Percentiles rank a stretch among this genome's conserved stretches.
Evolutionary conservation across 1,140 invertebrate genomes (phyloP).

Genomic region (Drosophila pandora): DNA sequence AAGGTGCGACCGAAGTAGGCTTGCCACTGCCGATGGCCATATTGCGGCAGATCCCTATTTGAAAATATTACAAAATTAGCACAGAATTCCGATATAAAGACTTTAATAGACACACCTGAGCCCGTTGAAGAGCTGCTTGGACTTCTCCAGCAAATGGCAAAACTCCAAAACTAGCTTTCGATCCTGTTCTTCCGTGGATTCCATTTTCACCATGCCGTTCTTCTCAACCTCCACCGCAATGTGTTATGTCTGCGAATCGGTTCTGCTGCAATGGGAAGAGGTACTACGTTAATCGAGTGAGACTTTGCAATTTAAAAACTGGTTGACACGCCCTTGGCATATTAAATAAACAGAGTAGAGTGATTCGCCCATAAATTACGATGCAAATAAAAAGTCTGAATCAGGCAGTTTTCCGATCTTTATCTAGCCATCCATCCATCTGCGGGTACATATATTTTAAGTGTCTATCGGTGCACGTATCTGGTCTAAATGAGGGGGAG

Average conservation of each 20-base stretch:
- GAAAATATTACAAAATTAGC: conserved; percentile 1
- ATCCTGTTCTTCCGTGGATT: conserved; percentile 93
- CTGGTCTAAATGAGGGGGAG: conserved; percentile 5
- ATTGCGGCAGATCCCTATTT: conserved; percentile 97
- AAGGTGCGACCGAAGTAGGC: conserved; percentile 98
- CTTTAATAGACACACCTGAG: conserved; percentile 87
- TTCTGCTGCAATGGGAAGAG: conserved; percentile 45
- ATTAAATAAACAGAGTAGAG: background rate
- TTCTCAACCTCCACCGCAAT: conserved; percentile 74
- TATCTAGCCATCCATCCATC: conserved; percentile 31
- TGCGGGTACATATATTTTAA: conserved; percentile 13
- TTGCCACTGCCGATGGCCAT: conserved; percentile 99
- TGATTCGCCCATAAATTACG: conserved; percentile 14
- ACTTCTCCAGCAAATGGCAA: conserved; percentile 98
- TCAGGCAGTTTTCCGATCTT: conserved; percentile 21
- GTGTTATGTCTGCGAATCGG: conserved; percentile 75
- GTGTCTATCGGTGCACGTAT: conserved; percentile 33
- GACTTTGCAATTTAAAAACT: background rate
- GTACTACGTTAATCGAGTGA: conserved; percentile 5
- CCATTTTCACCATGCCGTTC: conserved; percentile 86
- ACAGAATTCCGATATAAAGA: background rate
- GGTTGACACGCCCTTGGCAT: background rate
- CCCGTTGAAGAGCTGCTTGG: conserved; percentile 98
- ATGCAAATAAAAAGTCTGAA: conserved; percentile 48
- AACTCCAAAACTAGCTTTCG: conserved; percentile 98